These are phyloP conservation scores for Brachyistius frenatus DNA, from an alignment of 2,113 vertebrate species.

Conservation along the genomic window DNA sequence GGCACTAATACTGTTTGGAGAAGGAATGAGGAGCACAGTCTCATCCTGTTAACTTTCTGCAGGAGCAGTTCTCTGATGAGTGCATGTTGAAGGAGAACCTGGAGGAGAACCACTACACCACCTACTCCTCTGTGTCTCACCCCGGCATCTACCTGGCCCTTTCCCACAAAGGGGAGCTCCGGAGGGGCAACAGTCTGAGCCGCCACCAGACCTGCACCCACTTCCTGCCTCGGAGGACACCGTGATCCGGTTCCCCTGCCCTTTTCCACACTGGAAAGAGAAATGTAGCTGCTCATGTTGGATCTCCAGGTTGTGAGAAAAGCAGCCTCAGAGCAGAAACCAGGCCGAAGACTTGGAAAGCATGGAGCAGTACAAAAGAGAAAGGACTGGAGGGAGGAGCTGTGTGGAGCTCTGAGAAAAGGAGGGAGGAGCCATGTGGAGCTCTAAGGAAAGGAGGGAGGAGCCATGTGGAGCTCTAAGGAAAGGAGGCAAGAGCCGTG, in stretches of 20 bases:
- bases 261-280: neutral
- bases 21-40: too few species aligned
- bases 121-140: constrained; percentile 76
- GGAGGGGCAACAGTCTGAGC: constrained; percentile 61
- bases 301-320: too few species aligned
- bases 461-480: too few species aligned
- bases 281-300: neutral
- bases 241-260: neutral
- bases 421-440: too few species aligned
- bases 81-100: constrained; percentile 80
- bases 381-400: too few species aligned
- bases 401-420: too few species aligned
- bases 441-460: too few species aligned
- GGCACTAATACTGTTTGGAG: neutral
- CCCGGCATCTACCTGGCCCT: constrained; percentile 76
- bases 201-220: constrained; percentile 74
- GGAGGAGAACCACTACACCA: constrained; percentile 82
- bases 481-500: too few species aligned
- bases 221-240: constrained; percentile 71
- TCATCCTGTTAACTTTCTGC: neutral
- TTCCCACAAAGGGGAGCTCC: constrained; percentile 70
- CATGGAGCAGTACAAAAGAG: too few species aligned
- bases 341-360: too few species aligned
- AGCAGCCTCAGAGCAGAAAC: too few species aligned
- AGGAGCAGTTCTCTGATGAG: constrained; percentile 77